These are phyloP conservation scores for Falco rusticolus DNA, from an alignment of 2,797 vertebrate species.

Conservation along the genomic window DNA sequence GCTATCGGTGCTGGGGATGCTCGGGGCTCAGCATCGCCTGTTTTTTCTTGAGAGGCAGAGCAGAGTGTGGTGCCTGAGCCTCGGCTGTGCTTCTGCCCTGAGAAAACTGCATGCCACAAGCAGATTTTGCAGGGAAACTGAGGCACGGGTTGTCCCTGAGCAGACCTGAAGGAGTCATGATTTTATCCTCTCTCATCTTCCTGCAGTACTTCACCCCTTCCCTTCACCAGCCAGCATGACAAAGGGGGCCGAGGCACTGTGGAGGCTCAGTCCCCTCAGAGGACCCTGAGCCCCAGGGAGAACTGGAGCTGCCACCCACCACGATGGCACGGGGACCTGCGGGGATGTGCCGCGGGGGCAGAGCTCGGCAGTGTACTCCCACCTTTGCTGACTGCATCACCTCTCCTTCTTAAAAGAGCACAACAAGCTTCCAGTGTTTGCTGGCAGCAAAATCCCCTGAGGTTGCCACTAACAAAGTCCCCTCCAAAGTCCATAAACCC, in stretches of 20 bases:
- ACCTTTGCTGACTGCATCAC: fast-evolving
- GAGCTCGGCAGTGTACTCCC: fast-evolving
- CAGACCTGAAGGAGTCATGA: background rate
- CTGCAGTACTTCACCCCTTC: fast-evolving
- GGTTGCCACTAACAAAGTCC: background rate
- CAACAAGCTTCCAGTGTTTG: background rate
- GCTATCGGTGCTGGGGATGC: background rate
- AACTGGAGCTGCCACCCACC: background rate
- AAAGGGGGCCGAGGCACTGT: fast-evolving
- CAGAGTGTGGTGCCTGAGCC: fast-evolving
- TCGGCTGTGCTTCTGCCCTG: background rate
- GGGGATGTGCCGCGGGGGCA: fast-evolving
- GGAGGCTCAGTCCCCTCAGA: fast-evolving
- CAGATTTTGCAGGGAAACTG: background rate
- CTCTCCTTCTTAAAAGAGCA: background rate
- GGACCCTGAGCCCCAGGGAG: background rate
- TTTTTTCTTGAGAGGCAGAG: background rate
- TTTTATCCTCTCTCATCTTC: background rate
- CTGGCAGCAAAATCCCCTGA: background rate
- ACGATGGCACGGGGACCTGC: fast-evolving
- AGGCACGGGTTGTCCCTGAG: background rate
- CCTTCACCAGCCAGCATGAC: fast-evolving
- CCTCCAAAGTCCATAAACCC: background rate
- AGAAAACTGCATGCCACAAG: background rate
- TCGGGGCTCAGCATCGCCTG: fast-evolving